Conservation (phyloP, 2,113 vertebrate species). For the Ochotona curzoniae region DNA sequence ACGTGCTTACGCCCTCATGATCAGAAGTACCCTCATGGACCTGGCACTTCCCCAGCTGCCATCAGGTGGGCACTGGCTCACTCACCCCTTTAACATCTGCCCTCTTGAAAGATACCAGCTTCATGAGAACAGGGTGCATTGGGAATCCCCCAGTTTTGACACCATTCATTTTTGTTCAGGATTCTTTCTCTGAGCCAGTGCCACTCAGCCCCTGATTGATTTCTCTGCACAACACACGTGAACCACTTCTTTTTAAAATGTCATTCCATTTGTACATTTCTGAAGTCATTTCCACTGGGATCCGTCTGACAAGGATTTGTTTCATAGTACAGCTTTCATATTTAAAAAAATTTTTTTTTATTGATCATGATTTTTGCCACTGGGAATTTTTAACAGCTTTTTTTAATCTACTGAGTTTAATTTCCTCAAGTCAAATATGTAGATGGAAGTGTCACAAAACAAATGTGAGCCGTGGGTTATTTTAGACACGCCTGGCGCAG, state of each 20-base stretch:
- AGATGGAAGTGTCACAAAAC: neutral
- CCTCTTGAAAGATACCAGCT: neutral
- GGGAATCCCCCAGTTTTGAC: neutral
- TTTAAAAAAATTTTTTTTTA: conserved; percentile 6
- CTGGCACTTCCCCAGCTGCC: neutral
- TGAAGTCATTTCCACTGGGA: conserved; percentile 1
- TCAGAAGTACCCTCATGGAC: too few species aligned
- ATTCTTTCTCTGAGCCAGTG: neutral
- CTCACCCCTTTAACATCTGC: neutral
- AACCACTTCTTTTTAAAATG: neutral
- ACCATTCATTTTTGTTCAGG: neutral
- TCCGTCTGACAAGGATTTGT: conserved; percentile 39
- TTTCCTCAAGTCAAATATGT: conserved; percentile 7
- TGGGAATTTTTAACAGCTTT: conserved; percentile 39
- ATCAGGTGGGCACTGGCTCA: neutral
- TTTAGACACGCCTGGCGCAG: neutral
- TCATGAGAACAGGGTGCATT: neutral
- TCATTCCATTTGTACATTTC: conserved; percentile 13
- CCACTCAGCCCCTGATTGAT: neutral
- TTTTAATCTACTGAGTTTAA: conserved; percentile 36
- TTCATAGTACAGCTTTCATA: neutral
- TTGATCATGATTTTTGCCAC: neutral
- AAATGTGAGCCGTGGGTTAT: conserved; percentile 6
- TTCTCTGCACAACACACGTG: neutral
- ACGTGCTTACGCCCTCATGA: too few species aligned